Conservation (phyloP, 2,888 invertebrate genomes). For the Andrena hattorfiana region DNA sequence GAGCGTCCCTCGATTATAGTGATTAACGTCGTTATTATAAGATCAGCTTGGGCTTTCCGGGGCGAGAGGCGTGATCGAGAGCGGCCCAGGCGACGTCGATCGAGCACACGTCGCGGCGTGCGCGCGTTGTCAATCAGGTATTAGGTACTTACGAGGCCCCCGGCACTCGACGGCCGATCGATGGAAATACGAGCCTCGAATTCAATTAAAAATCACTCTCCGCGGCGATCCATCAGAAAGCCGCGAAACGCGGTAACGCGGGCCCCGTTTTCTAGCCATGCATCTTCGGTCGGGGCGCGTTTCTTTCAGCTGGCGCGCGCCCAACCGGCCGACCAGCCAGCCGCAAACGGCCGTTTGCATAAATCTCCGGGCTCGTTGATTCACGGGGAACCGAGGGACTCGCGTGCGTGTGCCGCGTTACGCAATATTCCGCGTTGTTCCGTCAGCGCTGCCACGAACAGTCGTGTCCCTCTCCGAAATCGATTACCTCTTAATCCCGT, state of each 20-base stretch:
- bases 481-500: constrained; percentile 66
- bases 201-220: constrained; percentile 58
- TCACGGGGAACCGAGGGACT: constrained; percentile 58
- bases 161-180: constrained; percentile 1
- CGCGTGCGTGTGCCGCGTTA: constrained; percentile 48
- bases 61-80: constrained; percentile 1
- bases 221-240: constrained; percentile 42
- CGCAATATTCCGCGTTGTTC: constrained; percentile 50
- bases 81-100: background rate
- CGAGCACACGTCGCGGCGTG: background rate
- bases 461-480: constrained; percentile 47
- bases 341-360: constrained; percentile 59
- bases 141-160: constrained; percentile 35
- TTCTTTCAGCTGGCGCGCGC: constrained; percentile 43
- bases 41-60: background rate
- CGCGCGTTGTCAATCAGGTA: constrained; percentile 23
- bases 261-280: constrained; percentile 42
- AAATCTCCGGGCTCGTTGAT: constrained; percentile 64
- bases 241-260: constrained; percentile 18
- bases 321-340: constrained; percentile 5
- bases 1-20: constrained; percentile 27
- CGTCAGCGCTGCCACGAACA: constrained; percentile 8
- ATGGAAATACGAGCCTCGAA: constrained; percentile 15
- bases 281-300: constrained; percentile 42
- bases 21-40: constrained; percentile 21